Evolutionary conservation across 2,797 vertebrate species (phyloP), one percentile per base, ranked within the genome.

Genomic region (Eremophila alpestris): DNA sequence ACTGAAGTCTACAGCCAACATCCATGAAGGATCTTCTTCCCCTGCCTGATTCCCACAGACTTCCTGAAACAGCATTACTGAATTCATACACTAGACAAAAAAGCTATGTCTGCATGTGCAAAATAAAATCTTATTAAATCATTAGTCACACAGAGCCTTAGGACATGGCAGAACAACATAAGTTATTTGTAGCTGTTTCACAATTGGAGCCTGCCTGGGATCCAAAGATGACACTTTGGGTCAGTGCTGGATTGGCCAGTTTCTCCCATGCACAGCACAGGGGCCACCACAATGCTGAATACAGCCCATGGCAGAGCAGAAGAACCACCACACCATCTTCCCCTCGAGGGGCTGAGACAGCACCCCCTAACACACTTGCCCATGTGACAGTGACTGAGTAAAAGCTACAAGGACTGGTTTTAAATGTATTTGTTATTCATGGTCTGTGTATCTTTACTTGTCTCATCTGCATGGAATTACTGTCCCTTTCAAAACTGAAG

Each of bases 221-320:
- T 62, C 71, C 82, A 64, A 51, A 80, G 54, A 51, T 18, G 48
- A 70, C 0, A 0, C 41, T 74, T 55, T 12, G n/a, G 48, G 60
- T 59, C 87, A 80, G 11, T 0, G 3, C 32, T 46, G 49, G 45
- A 59, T 9, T 22, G 56, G 46, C 10, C 7, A 1, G 5, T 49
- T 60, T 51, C 83, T 79, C 67, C 64, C 26, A 34, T 1, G 11
- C 45, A 65, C 38, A 59, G 52, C 41, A 56, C 51, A 38, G 34
- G 32, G 78, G 41, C 29, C 59, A 40, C 23, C 5, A 7, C 9
- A 4, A 26, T 2, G 21, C 56, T 54, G 46, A 54, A 26, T 1
- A 18, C 0, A 2, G 69, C 24, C 46, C 3, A 1, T 0, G 0
- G 38, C 29, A 58, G 32, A 26, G 2, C 34, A 32, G 4, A 12